These are phyloP conservation scores for Diacarnus erythraeanus DNA, from an alignment of 37 sponge, comb jelly and placozoan species.

Conservation along the genomic window DNA sequence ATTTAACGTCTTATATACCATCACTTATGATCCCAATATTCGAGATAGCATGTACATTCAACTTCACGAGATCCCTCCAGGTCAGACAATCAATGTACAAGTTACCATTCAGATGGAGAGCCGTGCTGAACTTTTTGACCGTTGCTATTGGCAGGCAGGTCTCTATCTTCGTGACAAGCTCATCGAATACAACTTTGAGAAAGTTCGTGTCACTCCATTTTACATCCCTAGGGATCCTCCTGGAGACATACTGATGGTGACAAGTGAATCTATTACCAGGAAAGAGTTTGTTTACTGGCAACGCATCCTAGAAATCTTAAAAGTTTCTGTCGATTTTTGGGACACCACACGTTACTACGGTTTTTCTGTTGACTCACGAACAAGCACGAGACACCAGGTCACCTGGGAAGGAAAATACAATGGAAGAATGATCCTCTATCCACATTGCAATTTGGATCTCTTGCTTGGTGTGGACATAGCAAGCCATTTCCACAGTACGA, in stretches of 20 bases:
- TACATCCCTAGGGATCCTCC: slow-evolving; percentile 64
- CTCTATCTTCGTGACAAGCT: slow-evolving; percentile 78
- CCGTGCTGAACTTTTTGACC: slow-evolving; percentile 77
- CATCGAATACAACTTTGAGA: slow-evolving; percentile 74
- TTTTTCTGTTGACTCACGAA: slow-evolving; percentile 54
- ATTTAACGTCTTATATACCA: slow-evolving; percentile 51
- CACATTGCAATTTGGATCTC: slow-evolving; percentile 48
- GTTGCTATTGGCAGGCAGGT: slow-evolving; percentile 73
- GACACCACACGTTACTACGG: slow-evolving; percentile 71
- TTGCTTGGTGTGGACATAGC: slow-evolving; percentile 51
- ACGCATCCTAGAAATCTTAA: slow-evolving; percentile 50
- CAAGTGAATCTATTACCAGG: slow-evolving; percentile 46
- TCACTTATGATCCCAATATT: slow-evolving; percentile 65
- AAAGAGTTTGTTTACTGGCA: slow-evolving; percentile 86
- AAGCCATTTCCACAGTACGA: slow-evolving; percentile 63
- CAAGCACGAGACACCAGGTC: slow-evolving; percentile 46
- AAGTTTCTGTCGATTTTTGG: slow-evolving; percentile 80
- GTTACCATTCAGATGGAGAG: slow-evolving; percentile 74
- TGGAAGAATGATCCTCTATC: slow-evolving; percentile 73
- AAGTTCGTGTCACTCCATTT: slow-evolving; percentile 75
- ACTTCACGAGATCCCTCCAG: slow-evolving; percentile 63
- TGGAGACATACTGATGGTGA: slow-evolving; percentile 75
- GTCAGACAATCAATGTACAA: slow-evolving; percentile 53
- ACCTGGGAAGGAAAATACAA: slow-evolving; percentile 68
- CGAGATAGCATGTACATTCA: slow-evolving; percentile 74